A percentile compares a stretch with the other conserved stretches of the same genome.
Evolutionary conservation across 2,888 invertebrate genomes (phyloP).

Genomic region (Drosophila bunnanda): DNA sequence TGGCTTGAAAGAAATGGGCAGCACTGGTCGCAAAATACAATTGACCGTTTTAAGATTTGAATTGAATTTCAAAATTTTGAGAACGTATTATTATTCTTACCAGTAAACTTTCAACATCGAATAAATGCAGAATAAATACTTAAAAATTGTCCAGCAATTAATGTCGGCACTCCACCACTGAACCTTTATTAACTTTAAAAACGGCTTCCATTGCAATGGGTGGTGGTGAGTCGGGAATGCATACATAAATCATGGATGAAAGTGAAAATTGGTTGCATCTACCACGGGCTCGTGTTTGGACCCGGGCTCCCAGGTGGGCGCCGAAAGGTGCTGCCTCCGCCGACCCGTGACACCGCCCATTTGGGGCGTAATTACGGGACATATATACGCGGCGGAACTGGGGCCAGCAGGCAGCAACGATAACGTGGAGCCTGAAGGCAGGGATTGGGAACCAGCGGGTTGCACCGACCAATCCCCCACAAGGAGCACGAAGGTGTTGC

Average conservation of each 20-base stretch:
- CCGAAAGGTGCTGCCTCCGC: slow-evolving; percentile 27
- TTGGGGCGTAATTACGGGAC: slow-evolving; percentile 51
- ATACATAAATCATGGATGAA: slow-evolving; percentile 56
- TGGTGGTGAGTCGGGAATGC: slow-evolving; percentile 11
- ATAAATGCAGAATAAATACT: background rate
- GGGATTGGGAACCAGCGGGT: slow-evolving; percentile 3
- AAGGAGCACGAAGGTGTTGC: slow-evolving; percentile 16
- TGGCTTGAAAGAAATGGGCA: too few species aligned
- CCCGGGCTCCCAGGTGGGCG: slow-evolving; percentile 36
- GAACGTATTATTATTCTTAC: background rate
- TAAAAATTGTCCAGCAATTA: slow-evolving; percentile 22
- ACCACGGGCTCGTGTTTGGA: slow-evolving; percentile 6
- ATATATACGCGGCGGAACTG: slow-evolving; percentile 41
- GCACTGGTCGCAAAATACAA: background rate
- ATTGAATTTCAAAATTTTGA: background rate
- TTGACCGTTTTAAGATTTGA: background rate
- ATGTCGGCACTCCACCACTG: background rate
- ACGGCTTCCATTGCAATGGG: slow-evolving; percentile 26
- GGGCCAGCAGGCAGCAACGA: slow-evolving; percentile 18
- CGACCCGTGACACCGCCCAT: slow-evolving; percentile 28
- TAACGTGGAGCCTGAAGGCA: slow-evolving; percentile 10
- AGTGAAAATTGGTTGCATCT: slow-evolving; percentile 56
- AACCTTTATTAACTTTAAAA: slow-evolving; percentile 41
- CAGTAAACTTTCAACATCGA: too few species aligned
- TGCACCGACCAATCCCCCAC: background rate